Evolutionary conservation across 1,140 invertebrate species (phyloP), one percentile per base, ranked within the genome.

Genomic region (Leptoteleia sp.): DNA sequence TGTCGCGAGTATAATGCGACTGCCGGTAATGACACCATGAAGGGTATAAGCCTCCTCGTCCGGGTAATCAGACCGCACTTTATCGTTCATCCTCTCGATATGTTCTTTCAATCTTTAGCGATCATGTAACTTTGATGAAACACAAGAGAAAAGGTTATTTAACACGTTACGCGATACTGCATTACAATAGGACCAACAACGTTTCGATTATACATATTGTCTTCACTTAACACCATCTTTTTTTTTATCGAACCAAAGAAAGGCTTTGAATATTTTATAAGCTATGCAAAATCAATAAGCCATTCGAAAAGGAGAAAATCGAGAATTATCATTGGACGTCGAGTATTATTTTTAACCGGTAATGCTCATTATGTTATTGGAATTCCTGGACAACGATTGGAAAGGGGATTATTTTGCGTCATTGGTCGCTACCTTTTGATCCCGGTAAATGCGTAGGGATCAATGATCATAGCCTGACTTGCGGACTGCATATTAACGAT

Each of bases 401-500:
- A 54, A 59, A 47, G 65, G 27, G 42, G 71, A 79, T 79, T 79
- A 79, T 70, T 57, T 71, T 35, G 19, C 22, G 33, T 38, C 70
- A 75, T 81, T 62, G 65, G 73, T 76, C 71, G 76, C 61, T 67
- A 76, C 59, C 62, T 72, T 78, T 81, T 79, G 71, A 80, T 77
- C 68, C 70, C 29, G 29, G 47, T 54, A 75, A 40, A 52, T 42
- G 50, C 75, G 11, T 47, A 52, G 55, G 62, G 47, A 76, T 70
- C 67, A 79, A 64, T 67, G 68, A 83, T 72, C 72, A 45, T 37
- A 80, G 55, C 61, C 67, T 68, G 75, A 61, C 57, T 78, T 55
- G 48, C 13, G 72, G 79, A 73, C 65, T 80, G 82, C 31, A 83
- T 83, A 81, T 82, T 88, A 89, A 89, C 86, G 87, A 88, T 88